These are phyloP conservation scores for Chelonia mydas DNA, from an alignment of 2,797 vertebrate species.

Conservation along the genomic window DNA sequence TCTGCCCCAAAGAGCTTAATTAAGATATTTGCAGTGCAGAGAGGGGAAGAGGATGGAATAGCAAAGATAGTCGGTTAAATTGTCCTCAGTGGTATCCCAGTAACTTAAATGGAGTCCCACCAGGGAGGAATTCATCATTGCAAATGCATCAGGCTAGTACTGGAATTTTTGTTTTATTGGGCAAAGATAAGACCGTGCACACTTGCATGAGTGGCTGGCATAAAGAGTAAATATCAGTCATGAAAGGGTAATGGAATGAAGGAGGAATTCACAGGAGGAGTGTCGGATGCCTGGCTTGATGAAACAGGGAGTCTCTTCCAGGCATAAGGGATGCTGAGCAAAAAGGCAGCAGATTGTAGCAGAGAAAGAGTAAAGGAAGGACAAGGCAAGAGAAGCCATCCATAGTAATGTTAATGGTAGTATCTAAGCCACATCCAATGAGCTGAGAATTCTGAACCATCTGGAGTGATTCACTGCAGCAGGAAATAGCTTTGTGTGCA, in stretches of 20 bases:
- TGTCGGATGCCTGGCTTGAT: neutral
- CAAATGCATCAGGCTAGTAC: conserved; percentile 1
- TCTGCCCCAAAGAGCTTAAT: conserved; percentile 29
- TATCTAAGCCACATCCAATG: neutral
- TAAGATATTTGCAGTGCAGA: conserved; percentile 12
- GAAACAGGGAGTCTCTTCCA: neutral
- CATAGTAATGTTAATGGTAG: neutral
- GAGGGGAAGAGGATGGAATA: conserved; percentile 1
- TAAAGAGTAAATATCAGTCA: neutral
- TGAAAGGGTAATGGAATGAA: neutral
- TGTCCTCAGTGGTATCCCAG: neutral
- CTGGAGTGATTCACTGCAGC: accelerated
- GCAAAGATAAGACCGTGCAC: neutral
- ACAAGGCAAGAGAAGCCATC: neutral
- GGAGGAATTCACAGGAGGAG: neutral
- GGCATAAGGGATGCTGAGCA: neutral
- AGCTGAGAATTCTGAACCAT: neutral
- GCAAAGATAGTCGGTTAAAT: neutral
- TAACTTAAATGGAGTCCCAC: neutral
- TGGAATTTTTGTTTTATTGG: neutral
- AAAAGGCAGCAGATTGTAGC: neutral
- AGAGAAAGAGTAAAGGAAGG: neutral
- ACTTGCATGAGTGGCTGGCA: neutral
- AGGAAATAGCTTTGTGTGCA: accelerated
- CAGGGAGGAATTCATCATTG: neutral